Evolutionary conservation across 2,888 invertebrate genomes (phyloP).

Genomic region (Drosophila formosana): DNA sequence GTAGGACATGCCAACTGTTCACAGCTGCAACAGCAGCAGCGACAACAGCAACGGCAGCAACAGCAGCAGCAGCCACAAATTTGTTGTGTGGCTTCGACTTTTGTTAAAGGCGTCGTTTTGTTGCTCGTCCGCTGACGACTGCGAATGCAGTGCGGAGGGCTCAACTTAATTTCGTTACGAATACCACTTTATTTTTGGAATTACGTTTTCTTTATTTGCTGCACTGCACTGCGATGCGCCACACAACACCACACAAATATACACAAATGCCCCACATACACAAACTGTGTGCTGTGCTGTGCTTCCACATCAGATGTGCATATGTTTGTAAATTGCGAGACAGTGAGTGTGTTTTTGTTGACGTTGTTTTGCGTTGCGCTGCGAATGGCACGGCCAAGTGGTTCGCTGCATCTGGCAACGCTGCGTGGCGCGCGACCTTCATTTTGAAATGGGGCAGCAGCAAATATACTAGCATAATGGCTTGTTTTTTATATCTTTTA

Average conservation of each 20-base stretch:
- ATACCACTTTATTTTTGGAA: slow-evolving; percentile 71
- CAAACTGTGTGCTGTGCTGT: not conserved
- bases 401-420: slow-evolving; percentile 32
- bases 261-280: slow-evolving; percentile 20
- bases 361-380: slow-evolving; percentile 43
- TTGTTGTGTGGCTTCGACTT: slow-evolving; percentile 53
- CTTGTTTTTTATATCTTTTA: no score
- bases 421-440: not conserved
- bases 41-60: slow-evolving; percentile 20
- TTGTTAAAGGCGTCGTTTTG: not conserved
- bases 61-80: slow-evolving; percentile 31
- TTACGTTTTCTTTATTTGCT: slow-evolving; percentile 53
- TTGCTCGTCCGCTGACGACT: slow-evolving; percentile 57
- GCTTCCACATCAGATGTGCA: slow-evolving; percentile 18
- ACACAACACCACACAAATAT: slow-evolving; percentile 20
- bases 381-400: slow-evolving; percentile 41
- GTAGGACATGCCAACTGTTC: slow-evolving; percentile 77
- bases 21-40: slow-evolving; percentile 43
- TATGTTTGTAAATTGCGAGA: slow-evolving; percentile 41
- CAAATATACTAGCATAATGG: no score
- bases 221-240: slow-evolving; percentile 21
- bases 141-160: slow-evolving; percentile 49
- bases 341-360: slow-evolving; percentile 61
- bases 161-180: slow-evolving; percentile 52
- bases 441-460: slow-evolving; percentile 9